Conservation (phyloP, 2,888 invertebrate genomes). For the Drosophila nr. fundita region DNA sequence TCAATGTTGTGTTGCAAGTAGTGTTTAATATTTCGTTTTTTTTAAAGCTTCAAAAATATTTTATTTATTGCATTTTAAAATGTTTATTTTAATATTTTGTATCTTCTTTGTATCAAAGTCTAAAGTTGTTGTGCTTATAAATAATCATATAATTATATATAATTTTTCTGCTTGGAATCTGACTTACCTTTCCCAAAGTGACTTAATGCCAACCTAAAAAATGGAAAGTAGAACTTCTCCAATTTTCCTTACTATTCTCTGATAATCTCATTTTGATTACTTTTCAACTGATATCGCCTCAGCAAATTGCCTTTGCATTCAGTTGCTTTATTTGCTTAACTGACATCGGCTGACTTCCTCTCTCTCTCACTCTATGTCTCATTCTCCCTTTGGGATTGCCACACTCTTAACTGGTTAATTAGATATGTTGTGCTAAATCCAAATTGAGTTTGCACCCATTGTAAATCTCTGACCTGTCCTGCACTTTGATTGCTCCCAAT, state of each 20-base stretch:
- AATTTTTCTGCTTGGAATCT: neutral
- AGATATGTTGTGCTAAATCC: constrained; percentile 39
- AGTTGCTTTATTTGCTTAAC: constrained; percentile 10
- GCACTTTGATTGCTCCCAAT: constrained; percentile 32
- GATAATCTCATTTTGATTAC: neutral
- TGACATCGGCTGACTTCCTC: constrained; percentile 19
- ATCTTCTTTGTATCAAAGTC: neutral
- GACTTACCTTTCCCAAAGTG: neutral
- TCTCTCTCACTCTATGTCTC: neutral
- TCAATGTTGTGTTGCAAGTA: neutral
- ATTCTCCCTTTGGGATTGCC: neutral
- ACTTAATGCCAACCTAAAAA: neutral
- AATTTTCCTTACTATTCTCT: neutral
- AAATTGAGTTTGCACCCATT: constrained; percentile 27
- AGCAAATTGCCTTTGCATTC: neutral
- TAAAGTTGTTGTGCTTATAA: neutral
- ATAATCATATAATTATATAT: neutral
- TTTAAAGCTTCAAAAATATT: no score
- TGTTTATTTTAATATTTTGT: neutral
- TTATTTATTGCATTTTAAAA: neutral
- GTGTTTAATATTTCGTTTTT: neutral
- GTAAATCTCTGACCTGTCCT: constrained; percentile 31
- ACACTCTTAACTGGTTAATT: constrained; percentile 37
- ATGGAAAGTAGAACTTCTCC: neutral
- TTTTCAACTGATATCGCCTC: neutral